Conservation (phyloP, 2,797 vertebrate genomes). For the Pipistrellus pipistrellus region DNA sequence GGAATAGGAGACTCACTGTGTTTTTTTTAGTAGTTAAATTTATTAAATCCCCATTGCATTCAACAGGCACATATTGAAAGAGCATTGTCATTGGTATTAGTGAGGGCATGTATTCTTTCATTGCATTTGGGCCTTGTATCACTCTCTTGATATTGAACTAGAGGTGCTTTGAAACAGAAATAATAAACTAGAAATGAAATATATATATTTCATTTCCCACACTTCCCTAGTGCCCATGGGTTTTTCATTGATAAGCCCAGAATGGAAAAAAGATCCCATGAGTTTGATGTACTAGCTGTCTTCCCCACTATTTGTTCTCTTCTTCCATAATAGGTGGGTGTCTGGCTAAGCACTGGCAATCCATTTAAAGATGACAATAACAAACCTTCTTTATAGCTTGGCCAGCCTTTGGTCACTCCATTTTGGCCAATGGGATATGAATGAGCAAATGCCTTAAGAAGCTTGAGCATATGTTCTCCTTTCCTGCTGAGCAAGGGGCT, state of each 20-base stretch:
- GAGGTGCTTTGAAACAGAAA: conserved; percentile 89
- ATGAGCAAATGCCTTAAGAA: neutral
- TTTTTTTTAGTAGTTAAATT: conserved; percentile 82
- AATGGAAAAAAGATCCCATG: neutral
- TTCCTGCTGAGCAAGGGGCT: neutral
- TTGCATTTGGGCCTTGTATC: conserved; percentile 88
- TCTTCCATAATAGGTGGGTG: neutral
- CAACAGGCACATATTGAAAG: conserved; percentile 82
- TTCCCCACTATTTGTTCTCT: neutral
- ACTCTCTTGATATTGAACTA: conserved; percentile 87
- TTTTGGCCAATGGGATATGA: neutral
- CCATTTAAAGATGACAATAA: neutral
- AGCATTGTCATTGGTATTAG: conserved; percentile 82
- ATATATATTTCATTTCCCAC: too few species aligned
- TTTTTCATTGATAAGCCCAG: neutral
- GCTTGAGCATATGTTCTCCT: accelerated
- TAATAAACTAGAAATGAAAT: conserved; percentile 64
- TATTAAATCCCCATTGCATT: conserved; percentile 77
- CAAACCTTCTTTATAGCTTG: neutral
- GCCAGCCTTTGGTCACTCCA: neutral
- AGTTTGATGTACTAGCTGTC: neutral
- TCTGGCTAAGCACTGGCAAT: neutral
- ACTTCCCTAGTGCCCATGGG: neutral
- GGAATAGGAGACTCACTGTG: conserved; percentile 82
- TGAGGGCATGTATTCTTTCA: conserved; percentile 86